Evolutionary conservation across 2,113 vertebrate genomes (phyloP).

Genomic region (Oncorhynchus mykiss): DNA sequence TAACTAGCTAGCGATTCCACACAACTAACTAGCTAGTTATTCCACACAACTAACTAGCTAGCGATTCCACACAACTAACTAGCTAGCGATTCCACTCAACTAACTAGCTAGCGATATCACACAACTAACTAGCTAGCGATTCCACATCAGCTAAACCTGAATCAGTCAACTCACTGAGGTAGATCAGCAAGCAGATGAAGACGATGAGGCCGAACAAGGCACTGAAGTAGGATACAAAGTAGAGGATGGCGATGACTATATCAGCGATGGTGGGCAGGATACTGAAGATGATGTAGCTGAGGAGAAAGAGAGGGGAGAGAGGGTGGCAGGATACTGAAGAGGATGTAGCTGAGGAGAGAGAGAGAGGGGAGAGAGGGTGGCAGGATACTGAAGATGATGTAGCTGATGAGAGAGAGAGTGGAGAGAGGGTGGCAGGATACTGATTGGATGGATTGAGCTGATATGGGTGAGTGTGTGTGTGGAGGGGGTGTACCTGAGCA

Average conservation of each 20-base stretch:
- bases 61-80: too few species aligned
- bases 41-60: too few species aligned
- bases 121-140: too few species aligned
- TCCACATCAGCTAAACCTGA: slow-evolving; percentile 60
- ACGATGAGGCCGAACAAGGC: slow-evolving; percentile 93
- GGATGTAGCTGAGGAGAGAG: too few species aligned
- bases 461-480: background rate
- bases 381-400: too few species aligned
- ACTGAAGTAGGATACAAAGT: slow-evolving; percentile 85
- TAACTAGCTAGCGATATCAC: too few species aligned
- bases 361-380: background rate
- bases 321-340: too few species aligned
- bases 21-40: too few species aligned
- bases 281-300: slow-evolving; percentile 14
- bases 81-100: too few species aligned
- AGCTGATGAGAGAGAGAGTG: slow-evolving; percentile 78
- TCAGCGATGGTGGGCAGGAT: slow-evolving; percentile 83
- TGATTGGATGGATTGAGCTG: too few species aligned
- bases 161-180: slow-evolving; percentile 65
- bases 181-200: slow-evolving; percentile 55
- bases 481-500: slow-evolving; percentile 75
- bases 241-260: slow-evolving; percentile 85
- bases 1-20: too few species aligned
- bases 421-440: slow-evolving; percentile 46
- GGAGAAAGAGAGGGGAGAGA: too few species aligned